These are phyloP conservation scores for Gonioctena quinquepunctata DNA, from an alignment of 1,140 invertebrate genomes.

Conservation along the genomic window DNA sequence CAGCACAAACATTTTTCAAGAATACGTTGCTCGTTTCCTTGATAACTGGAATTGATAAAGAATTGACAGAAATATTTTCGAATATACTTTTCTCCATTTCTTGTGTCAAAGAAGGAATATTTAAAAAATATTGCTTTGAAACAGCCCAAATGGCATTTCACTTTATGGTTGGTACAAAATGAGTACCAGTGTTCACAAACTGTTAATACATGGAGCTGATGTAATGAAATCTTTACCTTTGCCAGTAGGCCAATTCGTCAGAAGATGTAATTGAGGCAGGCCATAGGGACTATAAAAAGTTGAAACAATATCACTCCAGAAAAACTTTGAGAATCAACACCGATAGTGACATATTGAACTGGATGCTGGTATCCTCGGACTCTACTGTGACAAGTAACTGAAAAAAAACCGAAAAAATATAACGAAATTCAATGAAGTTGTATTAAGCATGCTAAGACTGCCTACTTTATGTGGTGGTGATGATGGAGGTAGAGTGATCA, in stretches of 20 bases:
- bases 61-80: constrained; percentile 39
- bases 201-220: constrained; percentile 16
- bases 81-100: not conserved
- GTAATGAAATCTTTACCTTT: constrained; percentile 1
- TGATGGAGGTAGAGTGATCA: too few relatives aligned
- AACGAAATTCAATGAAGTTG: too few relatives aligned
- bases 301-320: not conserved
- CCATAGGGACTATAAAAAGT: constrained; percentile 19
- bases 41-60: constrained; percentile 44
- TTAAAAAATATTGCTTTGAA: constrained; percentile 1
- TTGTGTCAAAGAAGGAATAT: not conserved
- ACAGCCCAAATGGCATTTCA: constrained; percentile 6
- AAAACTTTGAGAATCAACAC: not conserved
- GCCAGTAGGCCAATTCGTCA: constrained; percentile 1
- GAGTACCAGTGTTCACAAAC: constrained; percentile 12
- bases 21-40: constrained; percentile 37
- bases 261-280: constrained; percentile 11
- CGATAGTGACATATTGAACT: not conserved
- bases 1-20: constrained; percentile 50
- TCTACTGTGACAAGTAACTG: not conserved
- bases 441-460: too few relatives aligned
- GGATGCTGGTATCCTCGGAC: not conserved
- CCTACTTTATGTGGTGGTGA: too few relatives aligned
- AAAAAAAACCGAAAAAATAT: too few relatives aligned
- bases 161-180: constrained; percentile 17